Percentiles rank a stretch among this genome's conserved stretches.
Conservation (phyloP, 2,888 invertebrate genomes). For the Habrosyne pyritoides region DNA sequence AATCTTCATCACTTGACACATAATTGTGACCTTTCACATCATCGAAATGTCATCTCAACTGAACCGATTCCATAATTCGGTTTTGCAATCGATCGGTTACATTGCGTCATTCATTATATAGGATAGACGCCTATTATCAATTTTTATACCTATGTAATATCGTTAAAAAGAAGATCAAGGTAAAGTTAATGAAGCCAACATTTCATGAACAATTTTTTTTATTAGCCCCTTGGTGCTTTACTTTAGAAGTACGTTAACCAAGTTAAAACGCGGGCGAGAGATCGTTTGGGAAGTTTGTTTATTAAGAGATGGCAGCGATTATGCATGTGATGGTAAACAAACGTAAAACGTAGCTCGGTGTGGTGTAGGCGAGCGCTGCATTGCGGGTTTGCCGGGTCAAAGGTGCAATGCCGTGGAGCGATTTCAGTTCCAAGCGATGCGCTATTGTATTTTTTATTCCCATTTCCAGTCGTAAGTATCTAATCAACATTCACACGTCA, state of each 20-base stretch:
- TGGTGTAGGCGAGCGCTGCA: slow-evolving; percentile 69
- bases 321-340: slow-evolving; percentile 61
- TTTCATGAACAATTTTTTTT: neutral
- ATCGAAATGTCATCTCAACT: slow-evolving; percentile 50
- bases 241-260: too few relatives aligned
- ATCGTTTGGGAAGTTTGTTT: slow-evolving; percentile 36
- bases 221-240: too few relatives aligned
- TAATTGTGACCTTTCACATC: slow-evolving; percentile 49
- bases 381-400: slow-evolving; percentile 66
- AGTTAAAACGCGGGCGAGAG: slow-evolving; percentile 30
- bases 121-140: neutral
- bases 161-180: slow-evolving; percentile 5
- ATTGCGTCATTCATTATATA: slow-evolving; percentile 7
- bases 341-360: slow-evolving; percentile 49
- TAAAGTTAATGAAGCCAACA: neutral
- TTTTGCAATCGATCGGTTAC: slow-evolving; percentile 38
- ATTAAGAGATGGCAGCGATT: slow-evolving; percentile 46
- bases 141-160: too few relatives aligned
- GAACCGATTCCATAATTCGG: slow-evolving; percentile 49
- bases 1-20: slow-evolving; percentile 30
- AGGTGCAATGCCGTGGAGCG: slow-evolving; percentile 66
- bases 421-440: slow-evolving; percentile 49
- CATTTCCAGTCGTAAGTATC: slow-evolving; percentile 8
- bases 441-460: slow-evolving; percentile 33
- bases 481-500: slow-evolving; percentile 7